phyloP scores from a whole-genome alignment of 2,113 vertebrate genomes.

The Sebastes schlegelii region DNA sequence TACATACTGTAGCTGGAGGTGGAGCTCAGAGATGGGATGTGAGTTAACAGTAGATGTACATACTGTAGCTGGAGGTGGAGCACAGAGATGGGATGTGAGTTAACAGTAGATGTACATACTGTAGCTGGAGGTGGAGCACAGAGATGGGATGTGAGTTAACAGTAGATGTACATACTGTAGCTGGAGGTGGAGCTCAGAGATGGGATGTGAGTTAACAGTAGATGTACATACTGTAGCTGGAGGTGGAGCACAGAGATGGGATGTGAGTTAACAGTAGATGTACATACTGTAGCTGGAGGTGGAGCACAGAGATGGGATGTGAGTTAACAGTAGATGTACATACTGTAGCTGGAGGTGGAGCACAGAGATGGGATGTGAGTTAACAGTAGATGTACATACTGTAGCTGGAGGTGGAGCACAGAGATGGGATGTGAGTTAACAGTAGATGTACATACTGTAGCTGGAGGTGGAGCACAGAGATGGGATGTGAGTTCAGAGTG shows the following conservation, averaged over 20 bases:
- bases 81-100: background rate
- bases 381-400: background rate
- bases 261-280: background rate
- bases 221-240: background rate
- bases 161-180: background rate
- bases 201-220: background rate
- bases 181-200: background rate
- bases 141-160: accelerated
- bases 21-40: background rate
- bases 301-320: background rate
- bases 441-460: background rate
- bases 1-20: background rate
- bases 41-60: background rate
- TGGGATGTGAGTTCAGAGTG: accelerated
- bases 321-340: background rate
- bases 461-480: too few relatives aligned
- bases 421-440: accelerated
- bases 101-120: background rate
- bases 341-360: background rate
- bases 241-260: background rate
- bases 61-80: background rate
- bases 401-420: background rate
- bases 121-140: too few relatives aligned
- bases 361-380: accelerated
- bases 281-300: background rate